Evolutionary conservation across 2,113 vertebrate species (phyloP).

Genomic region (Phycodurus eques): DNA sequence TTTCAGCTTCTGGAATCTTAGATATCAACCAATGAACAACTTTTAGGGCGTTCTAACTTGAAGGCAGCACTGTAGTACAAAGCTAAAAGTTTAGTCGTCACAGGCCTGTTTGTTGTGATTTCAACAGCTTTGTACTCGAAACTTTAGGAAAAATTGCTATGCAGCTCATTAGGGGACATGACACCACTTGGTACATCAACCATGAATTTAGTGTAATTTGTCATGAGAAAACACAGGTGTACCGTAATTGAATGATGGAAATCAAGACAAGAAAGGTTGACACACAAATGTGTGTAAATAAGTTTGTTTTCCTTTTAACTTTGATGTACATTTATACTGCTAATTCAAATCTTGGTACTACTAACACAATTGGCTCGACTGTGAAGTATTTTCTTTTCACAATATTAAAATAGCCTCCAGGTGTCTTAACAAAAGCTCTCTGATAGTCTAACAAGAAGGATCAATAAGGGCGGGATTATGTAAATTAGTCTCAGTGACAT

Average conservation of each 20-base stretch:
- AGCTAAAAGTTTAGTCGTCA: not conserved
- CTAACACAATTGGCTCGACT: not conserved
- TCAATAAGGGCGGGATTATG: not conserved
- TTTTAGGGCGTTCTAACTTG: no score
- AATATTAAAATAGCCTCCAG: not conserved
- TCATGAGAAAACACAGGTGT: slow-evolving; percentile 13
- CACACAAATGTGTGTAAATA: slow-evolving; percentile 20
- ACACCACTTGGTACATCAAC: not conserved
- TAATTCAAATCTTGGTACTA: not conserved
- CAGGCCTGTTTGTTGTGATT: slow-evolving; percentile 29
- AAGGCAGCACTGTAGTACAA: not conserved
- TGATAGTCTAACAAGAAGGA: not conserved
- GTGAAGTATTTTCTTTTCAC: not conserved
- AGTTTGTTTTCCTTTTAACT: slow-evolving; percentile 8
- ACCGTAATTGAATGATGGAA: slow-evolving; percentile 13
- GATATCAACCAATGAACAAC: no score
- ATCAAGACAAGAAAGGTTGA: slow-evolving; percentile 23
- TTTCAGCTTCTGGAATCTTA: no score
- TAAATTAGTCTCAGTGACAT: not conserved
- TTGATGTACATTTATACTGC: not conserved
- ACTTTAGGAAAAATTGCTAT: slow-evolving; percentile 22
- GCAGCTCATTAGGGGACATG: slow-evolving; percentile 12
- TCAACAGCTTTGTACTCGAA: slow-evolving; percentile 44
- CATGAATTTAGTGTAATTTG: slow-evolving; percentile 30
- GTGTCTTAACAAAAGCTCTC: not conserved